These are phyloP conservation scores for Cyprinella venusta DNA, from an alignment of 2,797 vertebrate genomes.

Conservation along the genomic window DNA sequence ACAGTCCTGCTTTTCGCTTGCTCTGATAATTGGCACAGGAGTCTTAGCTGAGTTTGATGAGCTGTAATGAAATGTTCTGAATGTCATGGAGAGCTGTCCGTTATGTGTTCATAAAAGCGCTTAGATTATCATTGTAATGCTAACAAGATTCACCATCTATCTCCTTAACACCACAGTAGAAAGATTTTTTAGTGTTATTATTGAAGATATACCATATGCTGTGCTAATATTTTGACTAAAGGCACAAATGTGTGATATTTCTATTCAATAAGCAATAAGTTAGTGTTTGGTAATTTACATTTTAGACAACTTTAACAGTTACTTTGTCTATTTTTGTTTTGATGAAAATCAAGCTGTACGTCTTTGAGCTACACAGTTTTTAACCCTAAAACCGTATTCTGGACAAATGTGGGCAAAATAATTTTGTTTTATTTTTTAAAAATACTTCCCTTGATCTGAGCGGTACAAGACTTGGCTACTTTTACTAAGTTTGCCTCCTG, in stretches of 20 bases:
- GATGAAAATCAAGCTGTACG: not conserved
- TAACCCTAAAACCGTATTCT: no score
- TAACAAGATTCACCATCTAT: not conserved
- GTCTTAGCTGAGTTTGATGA: conserved; percentile 39
- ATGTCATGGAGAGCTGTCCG: conserved; percentile 43
- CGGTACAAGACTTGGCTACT: no score
- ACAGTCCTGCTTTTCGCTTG: conserved; percentile 42
- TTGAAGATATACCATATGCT: not conserved
- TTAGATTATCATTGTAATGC: not conserved
- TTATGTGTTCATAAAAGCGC: not conserved
- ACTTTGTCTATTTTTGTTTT: not conserved
- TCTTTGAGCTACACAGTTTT: not conserved
- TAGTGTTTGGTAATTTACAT: not conserved
- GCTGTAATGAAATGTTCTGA: conserved; percentile 50
- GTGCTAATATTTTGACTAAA: not conserved
- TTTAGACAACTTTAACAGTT: not conserved
- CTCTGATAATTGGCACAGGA: conserved; percentile 47
- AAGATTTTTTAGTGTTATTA: no score
- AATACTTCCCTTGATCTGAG: no score
- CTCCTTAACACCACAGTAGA: no score
- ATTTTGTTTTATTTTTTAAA: no score
- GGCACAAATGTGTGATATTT: not conserved
- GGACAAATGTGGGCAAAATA: no score
- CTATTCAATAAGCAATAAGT: not conserved
- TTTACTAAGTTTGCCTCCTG: no score